Conservation (phyloP, 2,797 vertebrate genomes). For the Benthosema pterotum region DNA sequence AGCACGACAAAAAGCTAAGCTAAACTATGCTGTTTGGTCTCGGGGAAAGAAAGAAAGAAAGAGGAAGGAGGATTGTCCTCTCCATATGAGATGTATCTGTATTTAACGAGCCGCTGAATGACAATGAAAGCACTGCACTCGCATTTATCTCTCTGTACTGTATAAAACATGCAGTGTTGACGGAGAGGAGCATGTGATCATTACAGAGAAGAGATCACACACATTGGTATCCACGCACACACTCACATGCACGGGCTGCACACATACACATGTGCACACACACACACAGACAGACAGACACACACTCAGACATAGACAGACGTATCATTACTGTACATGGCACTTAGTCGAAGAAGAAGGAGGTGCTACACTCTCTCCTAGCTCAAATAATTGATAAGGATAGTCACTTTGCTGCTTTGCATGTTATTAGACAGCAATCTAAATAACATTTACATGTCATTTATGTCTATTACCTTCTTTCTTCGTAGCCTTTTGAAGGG, state of each 20-base stretch:
- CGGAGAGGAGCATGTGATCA: slow-evolving; percentile 49
- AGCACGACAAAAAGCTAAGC: slow-evolving; percentile 39
- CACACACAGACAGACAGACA: background rate
- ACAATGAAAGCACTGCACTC: slow-evolving; percentile 58
- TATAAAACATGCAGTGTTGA: slow-evolving; percentile 50
- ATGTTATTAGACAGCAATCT: slow-evolving; percentile 73
- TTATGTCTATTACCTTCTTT: slow-evolving; percentile 66
- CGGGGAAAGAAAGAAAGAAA: too few relatives aligned
- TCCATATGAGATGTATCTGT: slow-evolving; percentile 54
- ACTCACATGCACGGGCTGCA: background rate
- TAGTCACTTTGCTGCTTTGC: slow-evolving; percentile 60
- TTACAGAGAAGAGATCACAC: slow-evolving; percentile 41
- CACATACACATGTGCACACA: slow-evolving; percentile 10
- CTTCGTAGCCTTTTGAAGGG: slow-evolving; percentile 39
- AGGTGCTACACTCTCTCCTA: slow-evolving; percentile 40
- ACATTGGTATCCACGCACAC: background rate
- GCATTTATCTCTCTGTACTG: slow-evolving; percentile 49
- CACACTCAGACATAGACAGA: slow-evolving; percentile 2
- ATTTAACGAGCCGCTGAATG: slow-evolving; percentile 69
- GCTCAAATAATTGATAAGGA: slow-evolving; percentile 68
- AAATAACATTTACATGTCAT: slow-evolving; percentile 78
- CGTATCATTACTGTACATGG: slow-evolving; percentile 39
- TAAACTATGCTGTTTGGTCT: slow-evolving; percentile 13
- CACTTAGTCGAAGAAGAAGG: slow-evolving; percentile 33
- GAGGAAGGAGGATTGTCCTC: slow-evolving; percentile 37